A percentile compares a stretch with the other conserved stretches of the same genome.
These are phyloP conservation scores for Propithecus perrieri DNA, from an alignment of 2,797 vertebrate species.

Conservation along the genomic window DNA sequence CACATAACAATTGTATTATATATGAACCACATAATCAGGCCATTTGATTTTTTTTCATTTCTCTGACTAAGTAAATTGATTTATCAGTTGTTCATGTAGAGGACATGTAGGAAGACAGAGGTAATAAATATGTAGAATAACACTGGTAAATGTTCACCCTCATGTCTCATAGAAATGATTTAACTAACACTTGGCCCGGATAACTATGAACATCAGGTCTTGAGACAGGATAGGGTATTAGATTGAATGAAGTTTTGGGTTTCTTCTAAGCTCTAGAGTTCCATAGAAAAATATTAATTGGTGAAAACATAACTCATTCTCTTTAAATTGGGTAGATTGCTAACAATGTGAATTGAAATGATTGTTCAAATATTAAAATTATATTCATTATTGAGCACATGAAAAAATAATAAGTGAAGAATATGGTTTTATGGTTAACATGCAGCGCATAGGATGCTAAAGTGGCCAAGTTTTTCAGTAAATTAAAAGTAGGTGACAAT, in stretches of 20 bases:
- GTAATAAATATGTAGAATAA: not conserved
- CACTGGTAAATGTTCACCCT: not conserved
- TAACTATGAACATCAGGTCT: not conserved
- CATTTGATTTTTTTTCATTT: not conserved
- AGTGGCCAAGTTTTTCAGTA: not conserved
- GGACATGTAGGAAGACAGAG: not conserved
- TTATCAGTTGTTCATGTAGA: not conserved
- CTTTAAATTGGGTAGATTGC: not conserved
- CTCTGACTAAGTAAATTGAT: not conserved
- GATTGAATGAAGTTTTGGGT: not conserved
- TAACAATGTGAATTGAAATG: not conserved
- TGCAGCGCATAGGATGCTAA: not conserved
- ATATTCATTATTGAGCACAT: not conserved
- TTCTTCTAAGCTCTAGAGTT: not conserved
- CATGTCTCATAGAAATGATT: not conserved
- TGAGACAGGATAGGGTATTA: not conserved
- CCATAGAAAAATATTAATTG: not conserved
- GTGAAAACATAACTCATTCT: not conserved
- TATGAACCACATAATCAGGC: not conserved
- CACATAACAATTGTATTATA: slow-evolving; percentile 38
- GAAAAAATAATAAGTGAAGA: not conserved
- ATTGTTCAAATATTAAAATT: not conserved
- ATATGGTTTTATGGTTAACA: not conserved
- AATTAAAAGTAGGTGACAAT: not conserved
- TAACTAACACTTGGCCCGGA: not conserved